phyloP scores from a whole-genome alignment of 2,888 invertebrate species.

The Cosmopolites sordidus region DNA sequence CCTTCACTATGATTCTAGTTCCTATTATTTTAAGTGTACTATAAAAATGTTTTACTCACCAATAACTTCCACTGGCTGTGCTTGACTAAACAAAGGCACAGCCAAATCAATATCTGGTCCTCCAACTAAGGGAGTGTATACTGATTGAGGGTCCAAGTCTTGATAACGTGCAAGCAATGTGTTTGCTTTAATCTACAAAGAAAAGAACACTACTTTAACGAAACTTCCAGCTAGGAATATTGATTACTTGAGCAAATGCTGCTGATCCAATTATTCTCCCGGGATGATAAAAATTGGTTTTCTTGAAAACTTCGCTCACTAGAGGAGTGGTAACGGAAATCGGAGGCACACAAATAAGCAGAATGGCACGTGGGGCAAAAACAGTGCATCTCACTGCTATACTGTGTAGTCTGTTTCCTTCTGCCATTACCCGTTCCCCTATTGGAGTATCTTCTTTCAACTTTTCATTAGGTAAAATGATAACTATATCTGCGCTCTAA shows the following conservation, averaged over 20 bases:
- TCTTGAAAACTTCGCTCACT: conserved; percentile 48
- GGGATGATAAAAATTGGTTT: conserved; percentile 46
- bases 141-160: conserved; percentile 54
- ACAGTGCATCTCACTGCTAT: conserved; percentile 51
- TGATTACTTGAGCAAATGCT: conserved; percentile 40
- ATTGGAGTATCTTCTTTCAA: conserved; percentile 28
- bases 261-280: conserved; percentile 44
- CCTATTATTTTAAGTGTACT: no score
- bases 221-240: no score
- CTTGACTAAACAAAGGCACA: conserved; percentile 61
- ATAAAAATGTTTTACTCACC: conserved; percentile 2
- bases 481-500: conserved; percentile 43
- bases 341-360: conserved; percentile 53
- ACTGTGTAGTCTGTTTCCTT: conserved; percentile 39
- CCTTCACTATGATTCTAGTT: no score
- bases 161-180: conserved; percentile 58
- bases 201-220: no score
- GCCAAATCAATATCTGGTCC: conserved; percentile 62
- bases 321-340: conserved; percentile 56
- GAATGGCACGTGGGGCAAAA: conserved; percentile 54
- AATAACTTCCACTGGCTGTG: conserved; percentile 51
- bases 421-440: conserved; percentile 35
- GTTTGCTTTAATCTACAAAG: conserved; percentile 56
- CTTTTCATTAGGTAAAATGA: conserved; percentile 34
- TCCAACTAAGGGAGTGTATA: conserved; percentile 61